Evolutionary conservation across 2,797 vertebrate genomes (phyloP).

Genomic region (Xenopus petersii): DNA sequence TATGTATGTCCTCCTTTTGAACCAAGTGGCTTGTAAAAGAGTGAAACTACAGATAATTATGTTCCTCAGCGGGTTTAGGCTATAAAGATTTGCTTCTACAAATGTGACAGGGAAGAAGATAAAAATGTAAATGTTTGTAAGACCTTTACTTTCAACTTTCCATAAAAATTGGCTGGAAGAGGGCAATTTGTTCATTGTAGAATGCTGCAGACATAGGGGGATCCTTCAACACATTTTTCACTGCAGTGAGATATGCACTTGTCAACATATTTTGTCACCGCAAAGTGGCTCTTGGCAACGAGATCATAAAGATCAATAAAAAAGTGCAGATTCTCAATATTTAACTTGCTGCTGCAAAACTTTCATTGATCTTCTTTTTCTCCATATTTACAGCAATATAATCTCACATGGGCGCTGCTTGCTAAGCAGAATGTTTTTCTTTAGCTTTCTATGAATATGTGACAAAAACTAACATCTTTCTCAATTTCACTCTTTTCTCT

Average conservation of each 20-base stretch:
- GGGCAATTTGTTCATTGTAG: slow-evolving; percentile 71
- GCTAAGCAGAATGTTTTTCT: slow-evolving; percentile 74
- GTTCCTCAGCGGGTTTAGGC: slow-evolving; percentile 52
- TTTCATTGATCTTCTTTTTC: slow-evolving; percentile 82
- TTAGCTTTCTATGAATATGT: slow-evolving; percentile 74
- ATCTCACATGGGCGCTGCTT: slow-evolving; percentile 77
- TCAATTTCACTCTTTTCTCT: slow-evolving; percentile 34
- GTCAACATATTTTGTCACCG: slow-evolving; percentile 79
- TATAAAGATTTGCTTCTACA: slow-evolving; percentile 66
- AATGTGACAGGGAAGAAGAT: slow-evolving; percentile 64
- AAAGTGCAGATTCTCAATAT: slow-evolving; percentile 82
- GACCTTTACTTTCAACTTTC: slow-evolving; percentile 67
- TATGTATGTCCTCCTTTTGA: no score
- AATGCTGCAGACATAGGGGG: slow-evolving; percentile 72
- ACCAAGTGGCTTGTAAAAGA: no score
- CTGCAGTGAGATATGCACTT: slow-evolving; percentile 77
- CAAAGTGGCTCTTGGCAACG: slow-evolving; percentile 79
- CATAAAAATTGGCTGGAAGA: slow-evolving; percentile 65
- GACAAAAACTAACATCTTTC: slow-evolving; percentile 72
- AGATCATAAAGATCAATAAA: slow-evolving; percentile 79
- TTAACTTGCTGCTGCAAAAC: slow-evolving; percentile 80
- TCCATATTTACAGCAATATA: slow-evolving; percentile 72
- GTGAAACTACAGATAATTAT: no score
- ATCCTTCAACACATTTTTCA: slow-evolving; percentile 74
- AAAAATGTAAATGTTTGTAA: slow-evolving; percentile 62